Percentiles rank a stretch among this genome's conserved stretches.
These are phyloP conservation scores for Dipodomys spectabilis DNA, from an alignment of 2,113 vertebrate genomes.

Conservation along the genomic window DNA sequence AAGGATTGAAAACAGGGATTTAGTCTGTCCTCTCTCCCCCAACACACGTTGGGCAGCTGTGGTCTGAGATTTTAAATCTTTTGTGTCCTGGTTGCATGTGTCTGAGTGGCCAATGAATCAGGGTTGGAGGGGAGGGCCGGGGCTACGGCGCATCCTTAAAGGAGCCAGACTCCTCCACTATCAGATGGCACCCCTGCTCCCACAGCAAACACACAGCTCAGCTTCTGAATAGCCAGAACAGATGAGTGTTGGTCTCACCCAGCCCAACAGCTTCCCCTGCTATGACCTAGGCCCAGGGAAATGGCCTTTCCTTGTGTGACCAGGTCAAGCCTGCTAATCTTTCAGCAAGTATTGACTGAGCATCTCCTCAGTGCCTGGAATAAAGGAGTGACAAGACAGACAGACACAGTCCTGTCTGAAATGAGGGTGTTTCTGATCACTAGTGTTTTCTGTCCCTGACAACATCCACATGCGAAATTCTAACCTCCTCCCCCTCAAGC, in stretches of 20 bases:
- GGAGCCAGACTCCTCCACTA: not conserved
- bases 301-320: not conserved
- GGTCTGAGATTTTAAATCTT: slow-evolving; percentile 59
- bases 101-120: not conserved
- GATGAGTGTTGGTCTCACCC: not conserved
- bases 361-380: not conserved
- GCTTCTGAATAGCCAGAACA: accelerated
- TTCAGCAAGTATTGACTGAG: not conserved
- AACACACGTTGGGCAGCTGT: slow-evolving; percentile 44
- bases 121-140: not conserved
- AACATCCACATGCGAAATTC: not conserved
- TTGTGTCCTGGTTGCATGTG: not conserved
- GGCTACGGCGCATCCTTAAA: not conserved
- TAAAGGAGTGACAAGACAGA: not conserved
- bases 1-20: slow-evolving; percentile 77
- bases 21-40: slow-evolving; percentile 52
- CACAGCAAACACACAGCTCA: not conserved
- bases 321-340: not conserved
- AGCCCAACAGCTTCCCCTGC: not conserved
- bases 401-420: not conserved
- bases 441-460: not conserved
- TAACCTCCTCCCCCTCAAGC: not conserved
- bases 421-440: not conserved
- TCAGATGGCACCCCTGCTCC: not conserved
- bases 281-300: not conserved